Evolutionary conservation across 1,140 invertebrate species (phyloP).

Genomic region (Lamellibrachia luymesi): DNA sequence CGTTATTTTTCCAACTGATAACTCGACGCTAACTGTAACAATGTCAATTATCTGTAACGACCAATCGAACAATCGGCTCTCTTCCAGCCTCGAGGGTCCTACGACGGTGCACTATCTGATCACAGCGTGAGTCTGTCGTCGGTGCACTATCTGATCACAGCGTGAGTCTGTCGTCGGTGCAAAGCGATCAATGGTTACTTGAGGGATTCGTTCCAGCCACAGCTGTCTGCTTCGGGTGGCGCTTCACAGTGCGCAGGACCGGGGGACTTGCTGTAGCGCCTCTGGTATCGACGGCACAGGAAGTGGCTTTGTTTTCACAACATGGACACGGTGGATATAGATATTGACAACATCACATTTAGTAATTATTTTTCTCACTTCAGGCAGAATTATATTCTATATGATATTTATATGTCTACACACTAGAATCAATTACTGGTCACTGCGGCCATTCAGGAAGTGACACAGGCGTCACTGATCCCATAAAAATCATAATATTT

Average conservation of each 20-base stretch:
- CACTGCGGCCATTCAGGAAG: too few species aligned
- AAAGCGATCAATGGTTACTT: background rate
- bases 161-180: background rate
- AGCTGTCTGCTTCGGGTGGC: background rate
- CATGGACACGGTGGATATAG: too few species aligned
- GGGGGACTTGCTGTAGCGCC: too few species aligned
- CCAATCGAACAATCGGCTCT: background rate
- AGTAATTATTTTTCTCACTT: too few species aligned
- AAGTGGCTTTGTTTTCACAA: too few species aligned
- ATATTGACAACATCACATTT: too few species aligned
- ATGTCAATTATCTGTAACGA: background rate
- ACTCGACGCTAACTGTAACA: background rate
- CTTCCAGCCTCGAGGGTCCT: background rate
- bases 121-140: background rate
- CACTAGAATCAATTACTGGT: too few species aligned
- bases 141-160: background rate
- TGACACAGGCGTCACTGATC: too few species aligned
- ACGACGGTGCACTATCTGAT: background rate
- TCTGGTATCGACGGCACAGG: too few species aligned
- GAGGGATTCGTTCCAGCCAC: background rate
- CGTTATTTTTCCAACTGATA: background rate
- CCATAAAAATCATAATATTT: too few species aligned
- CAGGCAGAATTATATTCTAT: too few species aligned
- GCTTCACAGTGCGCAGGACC: background rate
- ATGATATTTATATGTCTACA: too few species aligned